phyloP scores from a whole-genome alignment of 2,797 vertebrate species.

The Pachyuromys duprasi region DNA sequence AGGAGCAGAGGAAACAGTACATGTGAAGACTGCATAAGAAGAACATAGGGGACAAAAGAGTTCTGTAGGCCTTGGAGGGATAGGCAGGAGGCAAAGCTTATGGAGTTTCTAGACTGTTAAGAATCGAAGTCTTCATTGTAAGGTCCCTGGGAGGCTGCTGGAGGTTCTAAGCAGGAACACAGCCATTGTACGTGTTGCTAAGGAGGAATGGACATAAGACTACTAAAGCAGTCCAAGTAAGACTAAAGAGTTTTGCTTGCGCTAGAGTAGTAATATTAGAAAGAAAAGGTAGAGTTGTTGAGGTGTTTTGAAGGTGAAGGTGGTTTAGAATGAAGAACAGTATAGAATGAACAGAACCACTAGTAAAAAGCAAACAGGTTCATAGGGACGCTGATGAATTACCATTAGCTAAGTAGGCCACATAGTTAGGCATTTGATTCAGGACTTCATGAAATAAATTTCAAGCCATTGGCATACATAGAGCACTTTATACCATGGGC shows the following conservation, averaged over 20 bases:
- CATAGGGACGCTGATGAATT: background rate
- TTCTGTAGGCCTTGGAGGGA: background rate
- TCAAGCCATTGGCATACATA: background rate
- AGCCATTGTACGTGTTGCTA: background rate
- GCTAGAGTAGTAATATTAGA: background rate
- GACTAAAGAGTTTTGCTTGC: background rate
- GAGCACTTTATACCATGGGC: background rate
- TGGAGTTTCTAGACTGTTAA: background rate
- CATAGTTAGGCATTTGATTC: background rate
- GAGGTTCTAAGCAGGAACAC: background rate
- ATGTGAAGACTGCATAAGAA: background rate
- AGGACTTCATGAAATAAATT: background rate
- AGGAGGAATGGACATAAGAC: background rate
- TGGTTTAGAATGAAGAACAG: background rate
- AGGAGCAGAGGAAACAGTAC: background rate
- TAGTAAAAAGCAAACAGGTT: background rate
- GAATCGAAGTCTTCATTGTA: background rate
- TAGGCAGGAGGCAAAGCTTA: background rate
- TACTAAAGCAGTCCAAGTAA: background rate
- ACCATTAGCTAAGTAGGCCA: background rate
- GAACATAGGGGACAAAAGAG: background rate
- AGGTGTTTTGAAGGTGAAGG: background rate
- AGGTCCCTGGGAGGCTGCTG: background rate
- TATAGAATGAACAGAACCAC: slow-evolving; percentile 2
- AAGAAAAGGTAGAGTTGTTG: background rate